Percentiles rank a stretch among this genome's conserved stretches.
These are phyloP conservation scores for Osmerus mordax DNA, from an alignment of 2,113 vertebrate genomes.

Conservation along the genomic window DNA sequence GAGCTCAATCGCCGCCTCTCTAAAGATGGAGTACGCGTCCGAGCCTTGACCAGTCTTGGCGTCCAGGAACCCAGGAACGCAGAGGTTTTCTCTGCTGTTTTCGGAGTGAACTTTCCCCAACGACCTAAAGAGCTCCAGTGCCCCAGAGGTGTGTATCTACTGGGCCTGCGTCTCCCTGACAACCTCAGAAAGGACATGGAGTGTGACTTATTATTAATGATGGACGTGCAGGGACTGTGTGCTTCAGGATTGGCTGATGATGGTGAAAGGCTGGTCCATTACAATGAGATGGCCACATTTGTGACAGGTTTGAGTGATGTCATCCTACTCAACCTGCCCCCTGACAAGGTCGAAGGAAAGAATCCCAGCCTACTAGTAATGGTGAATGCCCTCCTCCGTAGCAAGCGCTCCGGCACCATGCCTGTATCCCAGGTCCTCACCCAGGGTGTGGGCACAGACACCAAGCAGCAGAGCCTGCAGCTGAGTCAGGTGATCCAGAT, in stretches of 20 bases:
- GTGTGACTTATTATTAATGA: constrained; percentile 77
- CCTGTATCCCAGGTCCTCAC: constrained; percentile 56
- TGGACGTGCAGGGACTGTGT: constrained; percentile 70
- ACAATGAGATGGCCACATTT: constrained; percentile 66
- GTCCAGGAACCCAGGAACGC: constrained; percentile 59
- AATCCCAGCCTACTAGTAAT: constrained; percentile 68
- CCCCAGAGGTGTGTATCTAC: constrained; percentile 69
- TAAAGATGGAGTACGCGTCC: constrained; percentile 35
- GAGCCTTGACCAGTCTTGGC: constrained; percentile 60
- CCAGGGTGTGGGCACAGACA: constrained; percentile 55
- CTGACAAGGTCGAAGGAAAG: constrained; percentile 48
- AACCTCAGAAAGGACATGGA: constrained; percentile 66
- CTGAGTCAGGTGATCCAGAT: constrained; percentile 53
- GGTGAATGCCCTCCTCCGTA: constrained; percentile 73
- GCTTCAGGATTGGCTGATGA: constrained; percentile 12
- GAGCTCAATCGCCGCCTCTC: constrained; percentile 56
- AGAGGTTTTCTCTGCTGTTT: constrained; percentile 79
- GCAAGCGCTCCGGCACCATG: constrained; percentile 54
- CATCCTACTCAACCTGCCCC: constrained; percentile 66
- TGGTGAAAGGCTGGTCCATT: constrained; percentile 26
- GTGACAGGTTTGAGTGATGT: constrained; percentile 65
- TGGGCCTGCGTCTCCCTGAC: constrained; percentile 59
- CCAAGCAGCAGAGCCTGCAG: constrained; percentile 53
- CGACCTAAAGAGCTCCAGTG: constrained; percentile 46
- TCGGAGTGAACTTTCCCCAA: constrained; percentile 74